Evolutionary conservation across 2,113 vertebrate species (phyloP).

Genomic region (Bettongia penicillata): DNA sequence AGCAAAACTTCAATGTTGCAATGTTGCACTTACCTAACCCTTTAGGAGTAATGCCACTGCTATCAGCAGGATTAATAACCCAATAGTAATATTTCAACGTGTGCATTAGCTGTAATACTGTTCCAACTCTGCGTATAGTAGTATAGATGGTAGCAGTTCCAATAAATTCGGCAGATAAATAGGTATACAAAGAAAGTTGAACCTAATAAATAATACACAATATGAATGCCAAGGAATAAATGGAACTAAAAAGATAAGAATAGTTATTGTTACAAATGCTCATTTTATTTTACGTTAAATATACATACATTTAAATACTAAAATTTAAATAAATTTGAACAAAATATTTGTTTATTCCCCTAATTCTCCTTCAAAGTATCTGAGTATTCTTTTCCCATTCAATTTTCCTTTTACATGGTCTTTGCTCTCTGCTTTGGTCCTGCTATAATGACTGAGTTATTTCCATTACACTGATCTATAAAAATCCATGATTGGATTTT

Average conservation of each 20-base stretch:
- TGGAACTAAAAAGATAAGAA: slow-evolving; percentile 14
- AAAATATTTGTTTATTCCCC: neutral
- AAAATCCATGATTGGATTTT: neutral
- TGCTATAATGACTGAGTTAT: neutral
- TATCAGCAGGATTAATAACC: slow-evolving; percentile 92
- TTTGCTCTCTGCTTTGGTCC: neutral
- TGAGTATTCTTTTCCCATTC: neutral
- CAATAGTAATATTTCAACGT: slow-evolving; percentile 98
- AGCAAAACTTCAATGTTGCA: neutral
- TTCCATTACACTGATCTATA: neutral
- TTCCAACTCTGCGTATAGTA: slow-evolving; percentile 96
- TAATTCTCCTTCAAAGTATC: neutral
- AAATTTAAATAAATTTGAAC: neutral
- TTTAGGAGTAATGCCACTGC: slow-evolving; percentile 92
- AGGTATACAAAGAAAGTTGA: slow-evolving; percentile 95
- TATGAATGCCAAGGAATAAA: slow-evolving; percentile 1
- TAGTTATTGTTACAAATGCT: neutral
- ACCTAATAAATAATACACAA: slow-evolving; percentile 84
- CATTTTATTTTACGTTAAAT: slow-evolving; percentile 45
- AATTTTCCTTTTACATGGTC: neutral
- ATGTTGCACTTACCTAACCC: slow-evolving; percentile 89
- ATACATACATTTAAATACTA: slow-evolving; percentile 6
- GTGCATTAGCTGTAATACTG: slow-evolving; percentile 96
- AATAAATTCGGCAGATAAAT: slow-evolving; percentile 97
- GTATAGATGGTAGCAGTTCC: slow-evolving; percentile 96